Percentiles rank a stretch among this genome's conserved stretches.
Evolutionary conservation across 2,888 invertebrate genomes (phyloP).

Genomic region (Drosophila nr. perissopoda): DNA sequence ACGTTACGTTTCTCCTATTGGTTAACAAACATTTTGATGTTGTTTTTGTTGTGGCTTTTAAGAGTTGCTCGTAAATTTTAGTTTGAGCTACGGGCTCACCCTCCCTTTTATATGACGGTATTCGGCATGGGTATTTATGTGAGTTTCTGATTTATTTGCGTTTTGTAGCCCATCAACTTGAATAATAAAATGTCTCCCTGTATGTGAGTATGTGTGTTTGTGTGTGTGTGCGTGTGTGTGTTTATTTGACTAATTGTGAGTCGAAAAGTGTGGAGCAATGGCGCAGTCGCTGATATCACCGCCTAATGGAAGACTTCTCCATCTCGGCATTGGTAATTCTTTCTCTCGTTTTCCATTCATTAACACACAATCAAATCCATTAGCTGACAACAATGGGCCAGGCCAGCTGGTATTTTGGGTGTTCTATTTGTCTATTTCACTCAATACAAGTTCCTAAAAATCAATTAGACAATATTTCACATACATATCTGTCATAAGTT

Average conservation of each 20-base stretch:
- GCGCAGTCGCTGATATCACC: constrained; percentile 29
- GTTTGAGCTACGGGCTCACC: constrained; percentile 70
- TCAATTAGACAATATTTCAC: constrained; percentile 72
- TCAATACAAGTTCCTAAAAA: constrained; percentile 42
- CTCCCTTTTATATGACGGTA: constrained; percentile 48
- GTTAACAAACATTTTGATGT: constrained; percentile 46
- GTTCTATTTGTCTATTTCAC: constrained; percentile 23
- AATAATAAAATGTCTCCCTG: constrained; percentile 52
- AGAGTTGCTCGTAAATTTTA: constrained; percentile 82
- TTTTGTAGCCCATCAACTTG: constrained; percentile 76
- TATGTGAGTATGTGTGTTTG: background rate
- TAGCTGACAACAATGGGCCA: constrained; percentile 58
- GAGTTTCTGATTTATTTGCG: constrained; percentile 80
- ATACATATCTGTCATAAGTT: constrained; percentile 68
- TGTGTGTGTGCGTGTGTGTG: constrained; percentile 7
- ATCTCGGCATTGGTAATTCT: constrained; percentile 14
- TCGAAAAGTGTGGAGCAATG: constrained; percentile 58
- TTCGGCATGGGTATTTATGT: constrained; percentile 65
- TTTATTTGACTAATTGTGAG: constrained; percentile 67
- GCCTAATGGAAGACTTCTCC: constrained; percentile 36
- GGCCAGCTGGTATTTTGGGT: constrained; percentile 36
- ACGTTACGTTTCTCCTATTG: constrained; percentile 59
- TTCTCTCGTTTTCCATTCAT: constrained; percentile 59
- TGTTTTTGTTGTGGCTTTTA: constrained; percentile 56
- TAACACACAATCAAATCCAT: constrained; percentile 78